Evolutionary conservation across 2,797 vertebrate species (phyloP).

Genomic region (Falco peregrinus): DNA sequence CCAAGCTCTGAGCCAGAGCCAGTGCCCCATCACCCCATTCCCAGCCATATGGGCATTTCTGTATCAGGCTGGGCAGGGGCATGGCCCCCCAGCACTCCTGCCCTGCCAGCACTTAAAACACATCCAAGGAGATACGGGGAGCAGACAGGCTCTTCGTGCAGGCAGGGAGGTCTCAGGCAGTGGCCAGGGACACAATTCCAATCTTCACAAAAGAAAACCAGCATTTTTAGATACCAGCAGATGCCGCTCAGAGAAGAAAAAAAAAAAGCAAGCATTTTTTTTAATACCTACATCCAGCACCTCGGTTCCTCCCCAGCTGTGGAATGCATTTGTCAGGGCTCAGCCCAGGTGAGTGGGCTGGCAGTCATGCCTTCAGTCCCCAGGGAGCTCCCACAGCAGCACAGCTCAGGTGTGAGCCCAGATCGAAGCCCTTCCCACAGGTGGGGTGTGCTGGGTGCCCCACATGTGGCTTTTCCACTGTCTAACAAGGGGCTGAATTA

Average conservation of each 20-base stretch:
- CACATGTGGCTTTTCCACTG: background rate
- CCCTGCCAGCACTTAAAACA: background rate
- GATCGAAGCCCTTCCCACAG: background rate
- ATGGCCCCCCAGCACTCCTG: fast-evolving
- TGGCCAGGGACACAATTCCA: background rate
- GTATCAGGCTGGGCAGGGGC: background rate
- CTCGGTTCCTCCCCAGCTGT: background rate
- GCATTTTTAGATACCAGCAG: background rate
- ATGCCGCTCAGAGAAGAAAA: background rate
- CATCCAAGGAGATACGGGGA: fast-evolving
- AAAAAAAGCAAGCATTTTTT: too few relatives aligned
- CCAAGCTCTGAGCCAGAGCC: fast-evolving
- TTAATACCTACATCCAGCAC: background rate
- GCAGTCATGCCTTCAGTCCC: background rate
- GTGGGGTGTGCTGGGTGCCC: background rate
- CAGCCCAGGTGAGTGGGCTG: background rate
- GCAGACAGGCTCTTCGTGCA: background rate
- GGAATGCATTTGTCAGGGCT: background rate
- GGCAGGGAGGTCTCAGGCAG: background rate
- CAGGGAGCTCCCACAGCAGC: background rate
- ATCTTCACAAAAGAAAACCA: background rate
- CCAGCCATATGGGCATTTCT: background rate
- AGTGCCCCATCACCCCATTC: background rate
- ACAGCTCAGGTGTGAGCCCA: background rate
- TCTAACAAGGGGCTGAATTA: background rate